Base-by-base conservation (phyloP, 2,888 invertebrate species). In the Orchesella flavescens region DNA sequence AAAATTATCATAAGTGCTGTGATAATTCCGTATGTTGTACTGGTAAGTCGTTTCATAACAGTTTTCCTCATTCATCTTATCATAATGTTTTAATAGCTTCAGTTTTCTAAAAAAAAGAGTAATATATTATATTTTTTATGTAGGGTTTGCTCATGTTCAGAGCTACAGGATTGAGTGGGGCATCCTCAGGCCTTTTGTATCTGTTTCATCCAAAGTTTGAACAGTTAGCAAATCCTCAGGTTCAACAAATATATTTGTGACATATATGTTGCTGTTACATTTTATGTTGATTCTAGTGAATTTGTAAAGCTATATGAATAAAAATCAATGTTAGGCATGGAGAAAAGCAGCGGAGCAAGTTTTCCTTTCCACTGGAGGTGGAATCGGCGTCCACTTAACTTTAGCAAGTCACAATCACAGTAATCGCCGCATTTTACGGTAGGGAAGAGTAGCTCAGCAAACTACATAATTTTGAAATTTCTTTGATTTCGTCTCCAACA, bases 311-410 rank as follows among this genome's bases (percentile, higher is more conserved):
- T 34, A 15, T 23, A 24, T 34, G 24, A 7, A 53, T 19, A 34
- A 34, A 34, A 34, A 2, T 34, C 2, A 4, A 34, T 34, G 7
- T 34, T 34, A 82, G 75, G 44, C 76, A 13, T 82, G 82, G 82
- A 44, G 69, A 53, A 75, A 9, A 21, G 44, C 61, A 19, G 69
- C 82, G 2, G 75, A 82, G 23, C 82, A 82, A 76, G 76, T 76
- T 10, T 44, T 71, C 23, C 21, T 44, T 15, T 75, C 75, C 17
- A 76, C 75, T 13, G 76, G 82, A 12, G n/a, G 44, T 23, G 82
- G 75, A 0, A 24, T 71, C 7, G 82, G 82, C n/a, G 44, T 82
- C 4, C 69, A 76, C n/a, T 24, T 76, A 17, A 71, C 75, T 0
- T 55, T 44, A 0, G 82, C 55, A 2, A 82, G 82, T 24, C 76